These are phyloP conservation scores for Holothuria scabra DNA, from an alignment of 53 echinoderm and acorn worm genomes.

Conservation along the genomic window DNA sequence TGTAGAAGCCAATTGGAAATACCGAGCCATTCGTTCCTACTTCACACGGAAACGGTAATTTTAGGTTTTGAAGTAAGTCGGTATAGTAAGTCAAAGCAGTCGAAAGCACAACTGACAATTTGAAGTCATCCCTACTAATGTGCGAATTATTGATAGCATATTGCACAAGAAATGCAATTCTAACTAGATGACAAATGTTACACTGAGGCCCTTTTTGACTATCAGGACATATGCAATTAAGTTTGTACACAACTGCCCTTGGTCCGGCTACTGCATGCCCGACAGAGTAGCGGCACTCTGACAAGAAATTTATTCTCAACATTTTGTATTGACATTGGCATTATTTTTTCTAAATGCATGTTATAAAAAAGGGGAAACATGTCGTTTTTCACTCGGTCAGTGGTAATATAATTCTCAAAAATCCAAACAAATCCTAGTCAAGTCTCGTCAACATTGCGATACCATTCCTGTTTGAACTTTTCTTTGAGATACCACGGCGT, in stretches of 20 bases:
- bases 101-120: neutral
- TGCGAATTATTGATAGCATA: neutral
- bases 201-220: neutral
- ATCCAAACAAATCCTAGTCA: neutral
- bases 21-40: neutral
- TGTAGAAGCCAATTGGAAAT: neutral
- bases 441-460: neutral
- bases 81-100: neutral
- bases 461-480: neutral
- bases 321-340: neutral
- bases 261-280: neutral
- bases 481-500: neutral
- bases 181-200: neutral
- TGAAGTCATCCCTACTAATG: neutral
- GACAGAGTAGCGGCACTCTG: neutral
- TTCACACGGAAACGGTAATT: neutral
- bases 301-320: neutral
- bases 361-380: neutral
- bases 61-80: neutral
- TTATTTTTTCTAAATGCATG: neutral
- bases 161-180: neutral
- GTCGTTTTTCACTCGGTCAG: neutral
- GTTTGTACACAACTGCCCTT: neutral
- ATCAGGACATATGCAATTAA: neutral
- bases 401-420: neutral